These are phyloP conservation scores for Drosophila suzukii DNA, from an alignment of 1,140 invertebrate genomes.

Conservation along the genomic window DNA sequence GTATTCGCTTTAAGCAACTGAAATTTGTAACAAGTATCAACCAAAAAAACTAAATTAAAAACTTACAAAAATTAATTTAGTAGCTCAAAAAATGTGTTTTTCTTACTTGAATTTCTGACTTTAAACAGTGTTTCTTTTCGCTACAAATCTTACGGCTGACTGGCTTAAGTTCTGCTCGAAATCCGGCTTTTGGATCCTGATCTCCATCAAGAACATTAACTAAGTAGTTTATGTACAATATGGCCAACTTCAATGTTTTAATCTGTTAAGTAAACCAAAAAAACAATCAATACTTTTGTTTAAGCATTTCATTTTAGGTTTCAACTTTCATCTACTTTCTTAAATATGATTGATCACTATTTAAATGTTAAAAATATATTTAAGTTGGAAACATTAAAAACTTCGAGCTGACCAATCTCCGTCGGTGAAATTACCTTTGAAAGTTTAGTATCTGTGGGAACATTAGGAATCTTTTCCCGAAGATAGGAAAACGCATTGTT, in stretches of 20 bases:
- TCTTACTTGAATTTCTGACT: slow-evolving; percentile 58
- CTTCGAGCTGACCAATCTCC: not conserved
- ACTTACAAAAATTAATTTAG: not conserved
- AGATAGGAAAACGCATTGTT: slow-evolving; percentile 97
- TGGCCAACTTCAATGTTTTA: slow-evolving; percentile 95
- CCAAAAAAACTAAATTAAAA: not conserved
- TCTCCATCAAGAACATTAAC: slow-evolving; percentile 92
- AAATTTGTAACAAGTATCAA: too few species aligned
- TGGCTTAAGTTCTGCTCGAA: slow-evolving; percentile 89
- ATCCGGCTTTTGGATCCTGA: slow-evolving; percentile 89
- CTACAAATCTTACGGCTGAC: slow-evolving; percentile 81
- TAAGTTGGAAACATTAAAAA: not conserved
- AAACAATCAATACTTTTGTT: not conserved
- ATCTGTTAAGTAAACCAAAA: slow-evolving; percentile 86
- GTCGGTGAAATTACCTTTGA: slow-evolving; percentile 88
- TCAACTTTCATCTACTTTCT: too few species aligned
- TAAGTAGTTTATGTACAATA: slow-evolving; percentile 96
- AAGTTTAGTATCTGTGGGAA: slow-evolving; percentile 97
- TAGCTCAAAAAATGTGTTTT: not conserved
- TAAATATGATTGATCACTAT: too few species aligned
- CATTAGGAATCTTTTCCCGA: slow-evolving; percentile 97
- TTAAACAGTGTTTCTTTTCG: slow-evolving; percentile 57
- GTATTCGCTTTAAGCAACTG: too few species aligned
- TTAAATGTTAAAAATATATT: not conserved
- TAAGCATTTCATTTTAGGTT: too few species aligned